phyloP scores from a whole-genome alignment of 2,113 vertebrate species.

The Serilophus lunatus region DNA sequence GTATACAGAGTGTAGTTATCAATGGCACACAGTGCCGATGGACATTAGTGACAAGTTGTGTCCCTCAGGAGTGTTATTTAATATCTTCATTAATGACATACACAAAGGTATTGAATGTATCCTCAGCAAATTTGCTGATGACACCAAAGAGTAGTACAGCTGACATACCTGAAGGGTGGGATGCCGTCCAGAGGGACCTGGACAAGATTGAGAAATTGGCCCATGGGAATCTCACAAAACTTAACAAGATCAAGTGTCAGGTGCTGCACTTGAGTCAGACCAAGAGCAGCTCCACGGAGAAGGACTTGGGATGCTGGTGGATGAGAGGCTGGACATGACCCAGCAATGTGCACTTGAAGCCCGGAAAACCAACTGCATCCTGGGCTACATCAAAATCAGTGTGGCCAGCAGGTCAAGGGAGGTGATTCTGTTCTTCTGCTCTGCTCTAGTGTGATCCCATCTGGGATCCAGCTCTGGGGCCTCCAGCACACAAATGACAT shows the following conservation, averaged over 20 bases:
- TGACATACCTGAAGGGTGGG: not conserved
- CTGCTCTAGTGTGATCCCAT: too few species aligned
- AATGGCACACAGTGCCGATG: accelerated
- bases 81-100: not conserved
- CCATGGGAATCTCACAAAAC: not conserved
- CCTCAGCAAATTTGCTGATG: not conserved
- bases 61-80: not conserved
- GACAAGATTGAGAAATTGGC: not conserved
- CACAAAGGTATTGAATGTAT: not conserved
- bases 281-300: too few species aligned
- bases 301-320: too few species aligned
- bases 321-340: too few species aligned
- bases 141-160: not conserved
- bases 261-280: not conserved
- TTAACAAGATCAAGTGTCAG: not conserved
- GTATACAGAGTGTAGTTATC: accelerated
- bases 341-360: too few species aligned
- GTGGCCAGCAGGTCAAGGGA: too few species aligned
- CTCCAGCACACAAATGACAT: too few species aligned
- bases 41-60: not conserved
- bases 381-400: too few species aligned
- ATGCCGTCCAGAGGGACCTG: not conserved
- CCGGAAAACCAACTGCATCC: too few species aligned
- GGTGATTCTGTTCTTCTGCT: too few species aligned
- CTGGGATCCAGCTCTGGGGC: too few species aligned